Evolutionary conservation across 2,797 vertebrate genomes (phyloP).

Genomic region (Mus minutoides): DNA sequence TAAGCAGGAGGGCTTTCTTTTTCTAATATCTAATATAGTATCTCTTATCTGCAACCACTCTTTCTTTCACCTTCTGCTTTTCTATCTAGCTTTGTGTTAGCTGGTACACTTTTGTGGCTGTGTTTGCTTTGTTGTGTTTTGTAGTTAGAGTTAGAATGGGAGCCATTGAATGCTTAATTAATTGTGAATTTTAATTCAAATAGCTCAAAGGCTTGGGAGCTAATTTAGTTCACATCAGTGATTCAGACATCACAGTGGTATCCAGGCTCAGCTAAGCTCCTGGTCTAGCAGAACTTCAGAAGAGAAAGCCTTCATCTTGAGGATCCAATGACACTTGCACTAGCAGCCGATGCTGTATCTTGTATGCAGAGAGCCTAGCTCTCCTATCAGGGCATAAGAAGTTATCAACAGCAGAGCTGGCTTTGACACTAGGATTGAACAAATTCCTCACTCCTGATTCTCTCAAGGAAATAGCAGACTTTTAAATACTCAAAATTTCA

Average conservation of each 20-base stretch:
- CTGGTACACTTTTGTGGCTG: not conserved
- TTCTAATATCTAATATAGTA: not conserved
- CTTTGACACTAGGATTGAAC: not conserved
- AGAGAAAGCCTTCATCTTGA: not conserved
- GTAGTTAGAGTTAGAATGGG: slow-evolving; percentile 11
- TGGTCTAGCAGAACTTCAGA: not conserved
- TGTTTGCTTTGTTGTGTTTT: slow-evolving; percentile 21
- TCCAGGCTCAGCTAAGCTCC: not conserved
- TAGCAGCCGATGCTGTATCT: not conserved
- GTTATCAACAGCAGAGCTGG: not conserved
- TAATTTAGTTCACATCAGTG: slow-evolving; percentile 30
- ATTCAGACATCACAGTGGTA: not conserved
- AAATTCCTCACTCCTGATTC: slow-evolving; percentile 7
- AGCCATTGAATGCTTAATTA: slow-evolving; percentile 31
- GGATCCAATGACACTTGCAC: not conserved
- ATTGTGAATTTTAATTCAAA: slow-evolving; percentile 47
- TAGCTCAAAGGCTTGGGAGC: not conserved
- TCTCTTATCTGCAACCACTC: not conserved
- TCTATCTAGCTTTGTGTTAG: not conserved
- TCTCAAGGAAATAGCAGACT: not conserved
- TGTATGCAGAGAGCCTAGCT: not conserved
- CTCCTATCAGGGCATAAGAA: not conserved
- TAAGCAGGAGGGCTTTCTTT: not conserved
- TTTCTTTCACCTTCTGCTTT: not conserved
- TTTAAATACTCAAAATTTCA: slow-evolving; percentile 35